phyloP scores from a whole-genome alignment of 2,888 invertebrate species.

The Drosophila silvestris region DNA sequence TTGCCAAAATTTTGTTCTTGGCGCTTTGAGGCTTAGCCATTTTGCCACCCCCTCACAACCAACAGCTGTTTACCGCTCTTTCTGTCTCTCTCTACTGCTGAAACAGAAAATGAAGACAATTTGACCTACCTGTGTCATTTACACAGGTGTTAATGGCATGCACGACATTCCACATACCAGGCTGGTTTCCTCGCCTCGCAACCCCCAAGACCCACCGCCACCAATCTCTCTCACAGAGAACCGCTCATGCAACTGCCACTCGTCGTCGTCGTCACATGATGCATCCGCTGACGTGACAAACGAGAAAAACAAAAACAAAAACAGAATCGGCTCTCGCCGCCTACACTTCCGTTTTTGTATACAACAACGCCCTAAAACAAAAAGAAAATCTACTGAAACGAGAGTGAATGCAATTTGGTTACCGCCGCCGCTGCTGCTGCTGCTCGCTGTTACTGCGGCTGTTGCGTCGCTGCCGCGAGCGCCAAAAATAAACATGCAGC shows the following conservation, averaged over 20 bases:
- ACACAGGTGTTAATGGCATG: conserved; percentile 75
- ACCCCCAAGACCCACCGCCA: not conserved
- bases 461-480: conserved; percentile 36
- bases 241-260: conserved; percentile 28
- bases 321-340: not conserved
- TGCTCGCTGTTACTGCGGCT: conserved; percentile 37
- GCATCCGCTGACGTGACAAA: conserved; percentile 72
- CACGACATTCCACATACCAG: conserved; percentile 39
- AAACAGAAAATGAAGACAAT: conserved; percentile 24
- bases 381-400: conserved; percentile 53
- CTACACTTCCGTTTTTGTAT: conserved; percentile 52
- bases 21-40: conserved; percentile 13
- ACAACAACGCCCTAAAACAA: conserved; percentile 74
- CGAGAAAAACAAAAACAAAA: not conserved
- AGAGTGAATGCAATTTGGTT: conserved; percentile 74
- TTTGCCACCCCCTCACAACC: conserved; percentile 1
- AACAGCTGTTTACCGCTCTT: conserved; percentile 25
- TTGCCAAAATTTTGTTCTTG: conserved; percentile 22
- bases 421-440: conserved; percentile 27
- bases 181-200: not conserved
- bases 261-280: conserved; percentile 76
- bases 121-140: conserved; percentile 75
- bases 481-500: conserved; percentile 79
- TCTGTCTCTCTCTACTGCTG: conserved; percentile 3
- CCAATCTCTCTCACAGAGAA: not conserved